These are phyloP conservation scores for Rhabdomys dilectus DNA, from an alignment of 2,113 vertebrate species.

Conservation along the genomic window DNA sequence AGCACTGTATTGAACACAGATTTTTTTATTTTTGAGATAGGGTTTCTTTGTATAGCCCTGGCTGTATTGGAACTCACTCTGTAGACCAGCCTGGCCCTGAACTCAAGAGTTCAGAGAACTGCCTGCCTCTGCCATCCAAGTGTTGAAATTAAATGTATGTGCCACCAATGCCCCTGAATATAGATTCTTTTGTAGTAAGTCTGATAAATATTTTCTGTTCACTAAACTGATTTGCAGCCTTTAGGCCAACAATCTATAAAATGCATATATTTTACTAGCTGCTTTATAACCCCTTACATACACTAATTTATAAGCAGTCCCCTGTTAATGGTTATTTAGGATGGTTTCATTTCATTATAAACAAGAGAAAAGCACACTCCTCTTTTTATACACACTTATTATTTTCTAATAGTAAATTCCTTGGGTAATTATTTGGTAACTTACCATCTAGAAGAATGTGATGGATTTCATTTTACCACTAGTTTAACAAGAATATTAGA, in stretches of 20 bases:
- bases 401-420: conserved; percentile 55
- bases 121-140: not conserved
- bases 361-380: not conserved
- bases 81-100: not conserved
- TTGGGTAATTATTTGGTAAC: not conserved
- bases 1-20: not conserved
- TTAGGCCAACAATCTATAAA: conserved; percentile 13
- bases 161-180: not conserved
- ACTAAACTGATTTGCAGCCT: not conserved
- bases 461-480: conserved; percentile 45
- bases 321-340: conserved; percentile 11
- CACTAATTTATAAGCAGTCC: conserved; percentile 13
- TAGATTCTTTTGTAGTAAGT: not conserved
- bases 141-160: not conserved
- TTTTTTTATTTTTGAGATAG: not conserved
- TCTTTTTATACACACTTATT: not conserved
- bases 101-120: not conserved
- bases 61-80: not conserved
- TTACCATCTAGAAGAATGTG: conserved; percentile 6
- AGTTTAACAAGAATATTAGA: not conserved
- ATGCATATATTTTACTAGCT: conserved; percentile 1
- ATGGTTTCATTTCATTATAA: conserved; percentile 59
- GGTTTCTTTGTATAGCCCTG: not conserved
- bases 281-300: not conserved
- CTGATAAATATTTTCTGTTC: conserved; percentile 31